A percentile compares a stretch with the other conserved stretches of the same genome.
Conservation (phyloP, 2,888 invertebrate species). For the Archips xylosteana region DNA sequence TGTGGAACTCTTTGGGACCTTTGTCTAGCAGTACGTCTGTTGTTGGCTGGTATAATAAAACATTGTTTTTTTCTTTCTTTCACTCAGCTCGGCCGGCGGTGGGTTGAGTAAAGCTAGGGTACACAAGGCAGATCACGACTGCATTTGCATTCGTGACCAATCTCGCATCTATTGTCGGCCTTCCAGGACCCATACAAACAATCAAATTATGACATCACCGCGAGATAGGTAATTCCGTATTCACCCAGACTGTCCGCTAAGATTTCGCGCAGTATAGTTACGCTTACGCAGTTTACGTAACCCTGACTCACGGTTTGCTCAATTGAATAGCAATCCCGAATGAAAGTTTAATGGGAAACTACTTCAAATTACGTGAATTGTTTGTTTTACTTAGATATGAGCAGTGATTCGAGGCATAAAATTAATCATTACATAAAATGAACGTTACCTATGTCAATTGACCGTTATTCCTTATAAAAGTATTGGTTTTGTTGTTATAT, state of each 20-base stretch:
- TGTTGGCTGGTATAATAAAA: too few relatives aligned
- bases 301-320: slow-evolving; percentile 19
- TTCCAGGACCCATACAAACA: neutral
- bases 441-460: too few relatives aligned
- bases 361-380: slow-evolving; percentile 18
- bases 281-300: slow-evolving; percentile 22
- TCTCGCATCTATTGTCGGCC: neutral
- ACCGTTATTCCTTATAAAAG: too few relatives aligned
- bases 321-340: slow-evolving; percentile 33
- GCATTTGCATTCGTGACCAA: neutral
- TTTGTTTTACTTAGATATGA: slow-evolving; percentile 5
- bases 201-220: slow-evolving; percentile 30
- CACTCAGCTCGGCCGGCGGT: too few relatives aligned
- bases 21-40: too few relatives aligned
- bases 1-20: too few relatives aligned
- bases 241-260: slow-evolving; percentile 6
- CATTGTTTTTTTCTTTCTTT: too few relatives aligned
- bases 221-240: slow-evolving; percentile 35
- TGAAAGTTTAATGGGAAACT: slow-evolving; percentile 19
- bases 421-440: too few relatives aligned
- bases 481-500: too few relatives aligned
- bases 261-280: slow-evolving; percentile 28
- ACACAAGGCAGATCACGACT: neutral
- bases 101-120: too few relatives aligned
- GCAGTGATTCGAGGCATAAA: neutral